phyloP scores from a whole-genome alignment of 2,113 vertebrate species.

The Propithecus coquereli region DNA sequence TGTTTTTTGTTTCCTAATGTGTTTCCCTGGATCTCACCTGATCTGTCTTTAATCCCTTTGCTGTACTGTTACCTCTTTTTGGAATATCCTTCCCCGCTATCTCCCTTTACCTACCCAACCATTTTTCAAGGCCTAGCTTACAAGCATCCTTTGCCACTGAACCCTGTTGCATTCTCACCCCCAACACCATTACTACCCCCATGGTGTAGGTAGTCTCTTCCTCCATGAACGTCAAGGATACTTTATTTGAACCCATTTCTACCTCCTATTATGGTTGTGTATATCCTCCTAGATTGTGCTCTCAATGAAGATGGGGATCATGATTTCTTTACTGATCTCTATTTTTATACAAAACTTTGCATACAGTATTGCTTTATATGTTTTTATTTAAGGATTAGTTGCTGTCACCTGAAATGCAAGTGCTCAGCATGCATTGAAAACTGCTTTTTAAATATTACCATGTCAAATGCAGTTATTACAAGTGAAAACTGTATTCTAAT shows the following conservation, averaged over 20 bases:
- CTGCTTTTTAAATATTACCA: background rate
- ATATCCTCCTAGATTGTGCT: background rate
- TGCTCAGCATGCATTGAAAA: background rate
- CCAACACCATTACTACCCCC: background rate
- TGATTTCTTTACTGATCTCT: background rate
- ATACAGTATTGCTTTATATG: background rate
- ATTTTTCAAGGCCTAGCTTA: background rate
- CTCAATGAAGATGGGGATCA: background rate
- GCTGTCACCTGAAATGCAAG: background rate
- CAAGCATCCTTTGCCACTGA: background rate
- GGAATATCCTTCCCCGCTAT: background rate
- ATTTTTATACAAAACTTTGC: background rate
- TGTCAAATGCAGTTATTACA: background rate
- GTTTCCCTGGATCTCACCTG: background rate
- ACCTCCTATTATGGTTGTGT: background rate
- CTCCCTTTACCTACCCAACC: background rate
- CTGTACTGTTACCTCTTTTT: background rate
- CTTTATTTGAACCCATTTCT: background rate
- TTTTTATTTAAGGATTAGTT: background rate
- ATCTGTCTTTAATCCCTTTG: background rate
- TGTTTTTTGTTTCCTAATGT: background rate
- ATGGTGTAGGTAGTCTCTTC: background rate
- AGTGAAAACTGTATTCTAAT: constrained; percentile 7
- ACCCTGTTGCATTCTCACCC: background rate
- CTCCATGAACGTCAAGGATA: background rate